Conservation (phyloP, 2,888 invertebrate genomes). For the Caenorhabditis afra region DNA sequence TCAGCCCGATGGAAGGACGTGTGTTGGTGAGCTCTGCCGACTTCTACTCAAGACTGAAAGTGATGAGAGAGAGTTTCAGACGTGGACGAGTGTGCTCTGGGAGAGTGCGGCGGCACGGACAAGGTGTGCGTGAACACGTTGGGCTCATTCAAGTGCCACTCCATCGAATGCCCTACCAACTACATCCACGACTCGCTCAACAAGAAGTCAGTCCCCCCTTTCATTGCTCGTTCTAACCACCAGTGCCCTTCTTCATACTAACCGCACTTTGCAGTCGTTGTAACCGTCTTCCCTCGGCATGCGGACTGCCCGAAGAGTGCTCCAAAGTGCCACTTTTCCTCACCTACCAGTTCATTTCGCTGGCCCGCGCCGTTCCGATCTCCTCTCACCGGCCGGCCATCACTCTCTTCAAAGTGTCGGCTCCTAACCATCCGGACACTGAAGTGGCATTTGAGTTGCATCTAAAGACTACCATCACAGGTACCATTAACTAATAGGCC, state of each 20-base stretch:
- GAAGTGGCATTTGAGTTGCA: conserved; percentile 81
- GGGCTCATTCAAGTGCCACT: conserved; percentile 91
- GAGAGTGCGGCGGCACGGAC: conserved; percentile 83
- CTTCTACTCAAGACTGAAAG: too few relatives aligned
- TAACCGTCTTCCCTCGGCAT: conserved; percentile 84
- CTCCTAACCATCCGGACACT: conserved; percentile 77
- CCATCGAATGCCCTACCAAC: conserved; percentile 89
- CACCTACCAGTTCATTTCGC: conserved; percentile 93
- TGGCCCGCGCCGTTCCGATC: conserved; percentile 86
- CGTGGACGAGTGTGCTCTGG: conserved; percentile 86
- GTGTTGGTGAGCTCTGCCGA: conserved; percentile 86
- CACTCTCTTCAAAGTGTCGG: conserved; percentile 85
- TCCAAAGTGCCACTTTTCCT: conserved; percentile 87
- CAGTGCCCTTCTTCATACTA: not conserved
- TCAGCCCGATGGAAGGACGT: conserved; percentile 78
- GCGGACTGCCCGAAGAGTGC: conserved; percentile 81
- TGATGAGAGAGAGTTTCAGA: conserved; percentile 82
- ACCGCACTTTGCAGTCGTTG: conserved; percentile 67
- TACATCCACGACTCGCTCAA: conserved; percentile 88
- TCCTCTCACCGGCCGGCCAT: conserved; percentile 87
- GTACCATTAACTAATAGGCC: conserved; percentile 53
- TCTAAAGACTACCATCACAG: conserved; percentile 78
- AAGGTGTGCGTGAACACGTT: conserved; percentile 92
- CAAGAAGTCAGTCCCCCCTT: conserved; percentile 88
- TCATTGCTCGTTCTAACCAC: not conserved